These are phyloP conservation scores for Papilio elwesi DNA, from an alignment of 2,888 invertebrate species.

Conservation along the genomic window DNA sequence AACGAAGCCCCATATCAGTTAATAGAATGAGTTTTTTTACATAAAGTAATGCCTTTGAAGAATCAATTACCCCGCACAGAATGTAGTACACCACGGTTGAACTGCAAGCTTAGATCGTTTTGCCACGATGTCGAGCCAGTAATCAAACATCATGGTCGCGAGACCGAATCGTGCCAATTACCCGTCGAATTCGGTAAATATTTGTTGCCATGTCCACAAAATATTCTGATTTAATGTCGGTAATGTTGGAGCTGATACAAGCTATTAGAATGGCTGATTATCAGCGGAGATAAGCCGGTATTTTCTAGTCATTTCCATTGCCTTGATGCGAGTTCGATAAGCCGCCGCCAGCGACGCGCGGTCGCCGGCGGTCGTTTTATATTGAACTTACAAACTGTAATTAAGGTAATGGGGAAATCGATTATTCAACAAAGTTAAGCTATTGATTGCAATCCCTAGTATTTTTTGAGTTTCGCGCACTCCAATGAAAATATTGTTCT, in stretches of 20 bases:
- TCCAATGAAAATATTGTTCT: too few species aligned
- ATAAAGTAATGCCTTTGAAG: too few species aligned
- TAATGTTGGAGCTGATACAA: neutral
- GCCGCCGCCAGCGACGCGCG: neutral
- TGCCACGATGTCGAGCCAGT: too few species aligned
- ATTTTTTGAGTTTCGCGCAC: too few species aligned
- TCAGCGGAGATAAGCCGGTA: neutral
- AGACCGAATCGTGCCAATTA: neutral
- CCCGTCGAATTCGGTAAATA: neutral
- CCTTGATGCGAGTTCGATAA: conserved; percentile 8
- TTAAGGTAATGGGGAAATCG: neutral
- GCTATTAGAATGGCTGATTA: neutral
- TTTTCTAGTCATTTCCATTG: neutral
- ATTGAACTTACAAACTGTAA: neutral
- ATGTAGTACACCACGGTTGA: too few species aligned
- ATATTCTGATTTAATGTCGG: neutral
- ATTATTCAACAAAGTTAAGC: neutral
- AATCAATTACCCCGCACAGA: too few species aligned
- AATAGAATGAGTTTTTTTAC: neutral
- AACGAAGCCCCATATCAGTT: neutral
- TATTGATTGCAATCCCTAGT: neutral
- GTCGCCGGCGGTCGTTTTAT: too few species aligned
- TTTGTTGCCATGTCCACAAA: neutral
- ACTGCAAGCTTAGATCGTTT: too few species aligned
- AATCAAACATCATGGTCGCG: neutral